These are phyloP conservation scores for Meles meles DNA, from an alignment of 2,113 vertebrate species.

Conservation along the genomic window DNA sequence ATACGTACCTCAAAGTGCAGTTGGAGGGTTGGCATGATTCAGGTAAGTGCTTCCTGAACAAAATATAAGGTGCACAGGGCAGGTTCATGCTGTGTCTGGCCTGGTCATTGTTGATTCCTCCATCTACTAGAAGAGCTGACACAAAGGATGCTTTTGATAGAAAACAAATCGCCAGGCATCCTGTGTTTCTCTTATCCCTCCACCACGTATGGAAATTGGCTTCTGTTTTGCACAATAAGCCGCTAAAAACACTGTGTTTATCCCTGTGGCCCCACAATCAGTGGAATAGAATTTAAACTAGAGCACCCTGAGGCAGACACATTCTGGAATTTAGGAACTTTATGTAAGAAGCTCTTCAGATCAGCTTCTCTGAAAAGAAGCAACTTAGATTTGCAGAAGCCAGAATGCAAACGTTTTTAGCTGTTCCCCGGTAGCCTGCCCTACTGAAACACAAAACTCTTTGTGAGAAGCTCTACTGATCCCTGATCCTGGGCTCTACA, in stretches of 20 bases:
- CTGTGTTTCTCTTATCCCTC: background rate
- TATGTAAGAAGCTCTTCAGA: background rate
- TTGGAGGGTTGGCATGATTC: background rate
- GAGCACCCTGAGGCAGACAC: background rate
- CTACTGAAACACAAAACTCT: background rate
- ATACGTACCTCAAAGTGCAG: background rate
- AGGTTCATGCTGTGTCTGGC: background rate
- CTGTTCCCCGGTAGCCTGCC: background rate
- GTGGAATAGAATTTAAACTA: background rate
- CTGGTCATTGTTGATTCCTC: background rate
- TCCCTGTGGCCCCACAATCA: background rate
- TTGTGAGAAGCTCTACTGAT: background rate
- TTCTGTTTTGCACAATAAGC: background rate
- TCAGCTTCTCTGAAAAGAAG: background rate
- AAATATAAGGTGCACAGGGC: background rate
- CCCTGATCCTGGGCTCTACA: background rate
- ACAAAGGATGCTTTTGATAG: background rate
- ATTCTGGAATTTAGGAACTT: background rate
- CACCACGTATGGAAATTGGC: background rate
- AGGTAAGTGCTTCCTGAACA: background rate
- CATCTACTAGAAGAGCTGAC: background rate
- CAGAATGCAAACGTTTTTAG: background rate
- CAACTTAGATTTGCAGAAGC: background rate
- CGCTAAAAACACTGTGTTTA: background rate
- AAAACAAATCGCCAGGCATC: background rate